phyloP scores from a whole-genome alignment of 2,888 invertebrate genomes.

The Andrena bicolor region DNA sequence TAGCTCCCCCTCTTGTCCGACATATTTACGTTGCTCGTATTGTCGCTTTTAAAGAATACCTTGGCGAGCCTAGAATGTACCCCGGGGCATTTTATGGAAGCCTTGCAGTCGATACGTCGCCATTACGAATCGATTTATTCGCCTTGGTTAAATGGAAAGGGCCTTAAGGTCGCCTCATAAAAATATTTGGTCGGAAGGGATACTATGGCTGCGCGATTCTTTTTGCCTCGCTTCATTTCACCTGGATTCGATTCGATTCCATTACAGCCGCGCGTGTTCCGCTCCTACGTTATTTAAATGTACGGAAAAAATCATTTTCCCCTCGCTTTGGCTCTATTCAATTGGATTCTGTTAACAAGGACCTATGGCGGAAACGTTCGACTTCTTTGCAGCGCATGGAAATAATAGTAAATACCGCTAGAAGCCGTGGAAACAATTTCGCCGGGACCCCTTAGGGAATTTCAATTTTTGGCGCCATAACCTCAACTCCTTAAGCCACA shows the following conservation, averaged over 20 bases:
- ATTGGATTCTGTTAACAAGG: conserved; percentile 27
- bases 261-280: conserved; percentile 27
- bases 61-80: neutral
- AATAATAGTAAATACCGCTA: conserved; percentile 22
- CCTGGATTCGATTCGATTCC: conserved; percentile 42
- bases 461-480: neutral
- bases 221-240: conserved; percentile 41
- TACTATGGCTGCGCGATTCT: conserved; percentile 17
- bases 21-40: neutral
- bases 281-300: conserved; percentile 16
- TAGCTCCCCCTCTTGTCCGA: neutral
- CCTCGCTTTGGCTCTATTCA: neutral
- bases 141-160: conserved; percentile 26
- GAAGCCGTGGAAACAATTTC: neutral
- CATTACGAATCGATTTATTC: conserved; percentile 32
- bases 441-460: neutral
- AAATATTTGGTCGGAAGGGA: conserved; percentile 33
- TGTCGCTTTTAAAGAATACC: neutral
- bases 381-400: neutral
- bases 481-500: neutral
- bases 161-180: conserved; percentile 25
- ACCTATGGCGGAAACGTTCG: conserved; percentile 1
- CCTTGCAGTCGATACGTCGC: neutral
- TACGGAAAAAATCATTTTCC: neutral
- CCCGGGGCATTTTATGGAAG: conserved; percentile 11